These are phyloP conservation scores for Apodemia mormo DNA, from an alignment of 2,888 invertebrate genomes.

Conservation along the genomic window DNA sequence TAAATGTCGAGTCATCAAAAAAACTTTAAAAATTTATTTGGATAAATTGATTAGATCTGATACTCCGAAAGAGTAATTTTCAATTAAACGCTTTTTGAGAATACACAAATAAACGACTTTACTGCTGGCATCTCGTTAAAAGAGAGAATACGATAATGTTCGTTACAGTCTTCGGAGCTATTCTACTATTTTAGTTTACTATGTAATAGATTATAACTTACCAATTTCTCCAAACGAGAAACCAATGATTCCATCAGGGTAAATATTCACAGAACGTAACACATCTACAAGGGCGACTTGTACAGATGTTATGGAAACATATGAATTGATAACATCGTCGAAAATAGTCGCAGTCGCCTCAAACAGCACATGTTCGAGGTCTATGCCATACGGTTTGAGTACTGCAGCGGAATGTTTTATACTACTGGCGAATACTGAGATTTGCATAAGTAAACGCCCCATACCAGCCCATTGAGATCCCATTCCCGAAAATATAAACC, in stretches of 20 bases:
- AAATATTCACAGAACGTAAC: slow-evolving; percentile 12
- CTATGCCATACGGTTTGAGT: slow-evolving; percentile 2
- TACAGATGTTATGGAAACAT: slow-evolving; percentile 8
- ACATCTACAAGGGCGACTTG: slow-evolving; percentile 13
- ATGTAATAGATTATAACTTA: neutral
- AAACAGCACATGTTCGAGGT: slow-evolving; percentile 9
- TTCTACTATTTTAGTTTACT: too few species aligned
- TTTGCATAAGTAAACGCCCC: neutral
- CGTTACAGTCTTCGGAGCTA: too few species aligned
- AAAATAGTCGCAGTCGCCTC: slow-evolving; percentile 2
- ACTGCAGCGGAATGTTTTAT: slow-evolving; percentile 6
- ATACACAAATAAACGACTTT: too few species aligned
- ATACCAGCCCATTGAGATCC: slow-evolving; percentile 10
- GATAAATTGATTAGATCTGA: too few species aligned
- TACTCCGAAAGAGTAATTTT: too few species aligned
- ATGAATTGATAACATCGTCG: slow-evolving; percentile 57
- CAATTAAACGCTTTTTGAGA: too few species aligned
- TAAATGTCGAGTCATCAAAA: too few species aligned
- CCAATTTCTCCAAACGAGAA: slow-evolving; percentile 20
- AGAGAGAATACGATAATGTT: too few species aligned
- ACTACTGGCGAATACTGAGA: slow-evolving; percentile 10
- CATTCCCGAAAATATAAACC: slow-evolving; percentile 21
- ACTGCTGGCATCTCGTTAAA: too few species aligned
- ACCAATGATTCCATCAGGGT: slow-evolving; percentile 16
- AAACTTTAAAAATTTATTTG: too few species aligned